Conservation (phyloP, 1,140 invertebrate species). For the Danaus melanippus region DNA sequence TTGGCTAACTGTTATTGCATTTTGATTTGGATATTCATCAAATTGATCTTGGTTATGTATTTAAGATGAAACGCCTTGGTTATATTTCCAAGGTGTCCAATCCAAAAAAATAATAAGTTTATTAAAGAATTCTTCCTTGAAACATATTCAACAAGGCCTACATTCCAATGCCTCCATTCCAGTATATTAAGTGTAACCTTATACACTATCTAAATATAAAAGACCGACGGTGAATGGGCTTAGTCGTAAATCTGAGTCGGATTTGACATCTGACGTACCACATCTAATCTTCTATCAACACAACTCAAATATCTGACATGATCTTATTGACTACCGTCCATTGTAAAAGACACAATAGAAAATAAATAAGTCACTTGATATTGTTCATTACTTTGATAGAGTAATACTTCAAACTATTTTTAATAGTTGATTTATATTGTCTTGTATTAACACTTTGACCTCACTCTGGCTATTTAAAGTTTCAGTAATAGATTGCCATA, state of each 20-base stretch:
- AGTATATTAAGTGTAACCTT: background rate
- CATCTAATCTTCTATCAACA: conserved; percentile 28
- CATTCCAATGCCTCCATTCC: background rate
- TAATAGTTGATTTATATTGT: conserved; percentile 8
- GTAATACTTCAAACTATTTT: conserved; percentile 10
- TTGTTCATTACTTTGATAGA: conserved; percentile 4
- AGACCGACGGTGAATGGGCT: conserved; percentile 13
- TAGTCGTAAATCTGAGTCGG: conserved; percentile 19
- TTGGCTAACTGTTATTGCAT: conserved; percentile 10
- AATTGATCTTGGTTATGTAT: background rate
- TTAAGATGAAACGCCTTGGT: no score
- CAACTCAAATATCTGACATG: conserved; percentile 20
- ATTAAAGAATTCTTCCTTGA: background rate
- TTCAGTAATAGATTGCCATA: no score
- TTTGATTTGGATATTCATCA: background rate
- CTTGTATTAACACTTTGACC: conserved; percentile 11
- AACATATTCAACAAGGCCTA: background rate
- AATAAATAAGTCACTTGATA: conserved; percentile 17
- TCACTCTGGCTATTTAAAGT: no score
- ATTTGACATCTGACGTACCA: conserved; percentile 26
- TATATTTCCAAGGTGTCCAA: background rate
- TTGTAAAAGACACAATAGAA: conserved; percentile 23
- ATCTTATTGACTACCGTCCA: conserved; percentile 30
- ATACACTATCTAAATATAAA: conserved; percentile 15
- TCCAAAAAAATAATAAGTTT: conserved; percentile 1